These are phyloP conservation scores for Coleophora flavipennella DNA, from an alignment of 2,888 invertebrate genomes.

Conservation along the genomic window DNA sequence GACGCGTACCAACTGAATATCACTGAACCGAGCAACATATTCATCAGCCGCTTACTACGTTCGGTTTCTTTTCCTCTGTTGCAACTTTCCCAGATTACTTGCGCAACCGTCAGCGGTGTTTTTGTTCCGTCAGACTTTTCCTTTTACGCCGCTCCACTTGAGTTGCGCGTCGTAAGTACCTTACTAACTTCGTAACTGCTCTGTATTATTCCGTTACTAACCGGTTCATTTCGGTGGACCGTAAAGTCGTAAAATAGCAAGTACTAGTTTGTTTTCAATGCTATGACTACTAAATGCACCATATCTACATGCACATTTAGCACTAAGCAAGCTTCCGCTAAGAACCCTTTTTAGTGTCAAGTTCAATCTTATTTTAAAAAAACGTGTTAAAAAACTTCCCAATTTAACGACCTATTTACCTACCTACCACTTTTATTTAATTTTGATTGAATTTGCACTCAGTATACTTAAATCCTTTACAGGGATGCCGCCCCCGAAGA, in stretches of 20 bases:
- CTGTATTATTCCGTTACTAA: constrained; percentile 39
- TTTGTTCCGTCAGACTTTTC: constrained; percentile 63
- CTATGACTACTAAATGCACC: too few relatives aligned
- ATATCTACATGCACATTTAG: too few relatives aligned
- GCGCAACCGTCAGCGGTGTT: constrained; percentile 52
- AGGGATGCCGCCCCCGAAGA: constrained; percentile 62
- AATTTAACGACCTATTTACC: background rate
- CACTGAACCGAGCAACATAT: constrained; percentile 45
- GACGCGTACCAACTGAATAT: constrained; percentile 31
- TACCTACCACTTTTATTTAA: background rate
- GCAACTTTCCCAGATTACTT: constrained; percentile 67
- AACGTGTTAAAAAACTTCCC: too few relatives aligned
- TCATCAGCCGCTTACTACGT: constrained; percentile 46
- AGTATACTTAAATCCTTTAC: constrained; percentile 27
- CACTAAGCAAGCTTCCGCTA: too few relatives aligned
- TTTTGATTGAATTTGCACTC: background rate
- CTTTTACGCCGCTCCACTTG: constrained; percentile 46
- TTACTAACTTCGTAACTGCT: too few relatives aligned
- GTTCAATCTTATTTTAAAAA: too few relatives aligned
- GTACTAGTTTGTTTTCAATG: too few relatives aligned
- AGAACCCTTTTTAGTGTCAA: too few relatives aligned
- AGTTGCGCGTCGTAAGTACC: constrained; percentile 19
- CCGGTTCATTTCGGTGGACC: constrained; percentile 18
- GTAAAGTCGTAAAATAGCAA: constrained; percentile 14
- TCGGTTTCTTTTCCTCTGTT: constrained; percentile 53